Evolutionary conservation across 2,797 vertebrate genomes (phyloP).

Genomic region (Sebastes vulpes): DNA sequence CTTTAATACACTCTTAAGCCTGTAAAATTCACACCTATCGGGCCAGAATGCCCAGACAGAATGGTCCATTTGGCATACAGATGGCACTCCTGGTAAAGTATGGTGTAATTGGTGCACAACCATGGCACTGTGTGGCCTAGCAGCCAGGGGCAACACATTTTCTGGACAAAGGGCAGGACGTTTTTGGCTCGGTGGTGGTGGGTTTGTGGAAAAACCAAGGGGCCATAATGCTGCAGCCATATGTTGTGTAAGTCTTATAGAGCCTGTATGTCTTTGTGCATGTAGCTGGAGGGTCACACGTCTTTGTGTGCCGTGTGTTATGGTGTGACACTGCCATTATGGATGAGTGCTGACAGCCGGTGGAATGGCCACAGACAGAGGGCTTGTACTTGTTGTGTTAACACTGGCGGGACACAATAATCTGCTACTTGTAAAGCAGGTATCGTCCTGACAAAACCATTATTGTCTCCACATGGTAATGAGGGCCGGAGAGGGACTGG

Average conservation of each 20-base stretch:
- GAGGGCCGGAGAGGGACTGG: constrained; percentile 85
- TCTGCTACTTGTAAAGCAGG: constrained; percentile 94
- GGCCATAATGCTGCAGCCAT: constrained; percentile 81
- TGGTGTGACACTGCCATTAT: constrained; percentile 85
- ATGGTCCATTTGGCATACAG: constrained; percentile 81
- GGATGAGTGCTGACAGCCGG: constrained; percentile 89
- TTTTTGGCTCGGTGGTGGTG: constrained; percentile 73
- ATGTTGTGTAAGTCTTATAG: constrained; percentile 80
- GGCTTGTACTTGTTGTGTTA: constrained; percentile 89
- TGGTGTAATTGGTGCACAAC: constrained; percentile 83
- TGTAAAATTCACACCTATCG: constrained; percentile 75
- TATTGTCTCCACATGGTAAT: constrained; percentile 90
- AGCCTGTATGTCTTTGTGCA: constrained; percentile 82
- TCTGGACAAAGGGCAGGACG: constrained; percentile 78
- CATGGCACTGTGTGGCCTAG: constrained; percentile 81
- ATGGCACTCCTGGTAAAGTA: constrained; percentile 79
- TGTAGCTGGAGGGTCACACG: constrained; percentile 80
- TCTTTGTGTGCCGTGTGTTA: constrained; percentile 84
- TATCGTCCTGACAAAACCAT: constrained; percentile 91
- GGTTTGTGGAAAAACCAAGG: constrained; percentile 57
- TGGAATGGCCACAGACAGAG: constrained; percentile 88
- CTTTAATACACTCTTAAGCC: constrained; percentile 55
- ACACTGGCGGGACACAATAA: constrained; percentile 90
- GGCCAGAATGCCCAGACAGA: constrained; percentile 72
- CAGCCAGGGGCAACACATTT: constrained; percentile 80